These are phyloP conservation scores for Oscheius onirici DNA, from an alignment of 2,888 invertebrate genomes.

Conservation along the genomic window DNA sequence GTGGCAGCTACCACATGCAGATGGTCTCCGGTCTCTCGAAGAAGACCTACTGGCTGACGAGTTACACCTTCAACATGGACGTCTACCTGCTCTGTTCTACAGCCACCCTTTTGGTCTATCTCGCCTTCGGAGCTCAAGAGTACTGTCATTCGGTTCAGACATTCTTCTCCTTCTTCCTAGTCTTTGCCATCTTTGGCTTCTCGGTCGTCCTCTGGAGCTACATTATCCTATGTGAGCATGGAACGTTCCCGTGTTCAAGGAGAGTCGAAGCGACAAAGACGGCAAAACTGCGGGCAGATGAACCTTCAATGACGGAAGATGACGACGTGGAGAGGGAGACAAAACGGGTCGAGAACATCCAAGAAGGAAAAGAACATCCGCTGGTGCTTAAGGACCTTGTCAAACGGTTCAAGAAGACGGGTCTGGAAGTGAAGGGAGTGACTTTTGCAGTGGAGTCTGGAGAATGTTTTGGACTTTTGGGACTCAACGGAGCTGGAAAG, in stretches of 20 bases:
- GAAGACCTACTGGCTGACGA: conserved; percentile 82
- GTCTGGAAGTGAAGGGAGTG: conserved; percentile 76
- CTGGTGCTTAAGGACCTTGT: conserved; percentile 72
- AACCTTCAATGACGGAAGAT: conserved; percentile 72
- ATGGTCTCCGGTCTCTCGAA: conserved; percentile 82
- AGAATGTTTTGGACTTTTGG: conserved; percentile 82
- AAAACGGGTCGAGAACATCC: conserved; percentile 72
- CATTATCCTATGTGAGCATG: too few relatives aligned
- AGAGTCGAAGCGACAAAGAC: background rate
- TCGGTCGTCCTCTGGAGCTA: too few relatives aligned
- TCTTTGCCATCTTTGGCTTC: conserved; percentile 78
- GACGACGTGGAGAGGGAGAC: conserved; percentile 77
- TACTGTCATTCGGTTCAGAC: conserved; percentile 83
- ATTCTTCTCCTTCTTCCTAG: conserved; percentile 79
- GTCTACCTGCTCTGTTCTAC: conserved; percentile 56
- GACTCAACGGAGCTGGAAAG: conserved; percentile 86
- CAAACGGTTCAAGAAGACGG: conserved; percentile 50
- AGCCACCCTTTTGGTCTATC: conserved; percentile 79
- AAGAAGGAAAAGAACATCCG: conserved; percentile 67
- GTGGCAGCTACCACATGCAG: conserved; percentile 84
- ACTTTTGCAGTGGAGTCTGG: conserved; percentile 75
- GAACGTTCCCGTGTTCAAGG: too few relatives aligned
- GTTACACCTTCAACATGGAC: conserved; percentile 80
- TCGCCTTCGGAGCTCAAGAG: conserved; percentile 79
- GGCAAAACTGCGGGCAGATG: background rate